phyloP scores from a whole-genome alignment of 2,797 vertebrate species.

The Fundulus diaphanus region DNA sequence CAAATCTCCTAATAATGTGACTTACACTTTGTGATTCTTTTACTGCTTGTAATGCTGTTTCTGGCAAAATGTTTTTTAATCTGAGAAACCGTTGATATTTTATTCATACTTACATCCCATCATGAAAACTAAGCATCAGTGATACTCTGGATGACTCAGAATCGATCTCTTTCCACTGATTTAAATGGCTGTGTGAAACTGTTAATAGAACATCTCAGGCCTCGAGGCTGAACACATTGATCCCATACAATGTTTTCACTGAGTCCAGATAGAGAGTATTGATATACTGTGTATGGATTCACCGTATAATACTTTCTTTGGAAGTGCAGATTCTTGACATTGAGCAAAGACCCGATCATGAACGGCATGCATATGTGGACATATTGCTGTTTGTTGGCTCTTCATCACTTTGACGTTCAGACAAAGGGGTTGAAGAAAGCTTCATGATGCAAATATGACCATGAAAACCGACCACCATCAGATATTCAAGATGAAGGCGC shows the following conservation, averaged over 20 bases:
- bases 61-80: background rate
- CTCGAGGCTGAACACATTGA: conserved; percentile 70
- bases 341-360: conserved; percentile 43
- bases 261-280: conserved; percentile 63
- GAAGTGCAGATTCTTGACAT: conserved; percentile 41
- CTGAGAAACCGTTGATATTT: conserved; percentile 28
- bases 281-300: conserved; percentile 69
- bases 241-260: conserved; percentile 66
- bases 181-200: conserved; percentile 72
- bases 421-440: conserved; percentile 22
- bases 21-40: background rate
- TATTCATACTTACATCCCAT: conserved; percentile 52
- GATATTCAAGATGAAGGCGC: conserved; percentile 66
- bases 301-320: conserved; percentile 51
- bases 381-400: conserved; percentile 33
- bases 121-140: conserved; percentile 57
- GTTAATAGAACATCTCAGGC: conserved; percentile 73
- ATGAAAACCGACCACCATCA: conserved; percentile 30
- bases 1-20: background rate
- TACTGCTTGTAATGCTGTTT: background rate
- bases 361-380: conserved; percentile 20
- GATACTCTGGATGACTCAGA: conserved; percentile 50
- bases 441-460: conserved; percentile 57
- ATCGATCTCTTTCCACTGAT: conserved; percentile 66
- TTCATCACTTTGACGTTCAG: conserved; percentile 20